Percentiles rank a stretch among this genome's conserved stretches.
These are phyloP conservation scores for Tapera naevia DNA, from an alignment of 2,797 vertebrate genomes.

Conservation along the genomic window DNA sequence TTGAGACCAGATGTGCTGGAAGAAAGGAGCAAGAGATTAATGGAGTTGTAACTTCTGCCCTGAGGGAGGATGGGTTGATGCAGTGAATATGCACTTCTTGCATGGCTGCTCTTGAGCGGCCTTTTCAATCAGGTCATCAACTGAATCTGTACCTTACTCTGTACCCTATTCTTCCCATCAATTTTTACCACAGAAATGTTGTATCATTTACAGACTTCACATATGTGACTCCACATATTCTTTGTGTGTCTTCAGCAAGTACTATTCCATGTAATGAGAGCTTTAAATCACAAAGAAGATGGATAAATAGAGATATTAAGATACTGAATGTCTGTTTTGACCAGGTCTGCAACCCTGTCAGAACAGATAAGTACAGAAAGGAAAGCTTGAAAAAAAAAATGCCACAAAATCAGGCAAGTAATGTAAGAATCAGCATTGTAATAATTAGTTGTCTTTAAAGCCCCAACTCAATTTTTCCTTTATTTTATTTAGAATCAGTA, in stretches of 20 bases:
- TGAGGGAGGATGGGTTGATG: background rate
- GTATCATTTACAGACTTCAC: background rate
- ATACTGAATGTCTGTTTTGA: background rate
- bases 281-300: background rate
- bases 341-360: background rate
- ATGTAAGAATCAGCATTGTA: background rate
- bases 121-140: background rate
- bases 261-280: background rate
- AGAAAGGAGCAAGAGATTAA: background rate
- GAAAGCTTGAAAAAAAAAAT: background rate
- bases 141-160: background rate
- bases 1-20: background rate
- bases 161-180: background rate
- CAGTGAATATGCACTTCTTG: background rate
- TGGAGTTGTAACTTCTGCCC: background rate
- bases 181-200: background rate
- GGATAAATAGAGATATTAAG: background rate
- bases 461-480: background rate
- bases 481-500: background rate
- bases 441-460: background rate
- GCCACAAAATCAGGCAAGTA: background rate
- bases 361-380: background rate
- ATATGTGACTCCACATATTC: background rate
- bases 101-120: background rate
- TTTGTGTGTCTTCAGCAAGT: background rate